Evolutionary conservation across 2,113 vertebrate species (phyloP).

Genomic region (Hippocampus zosterae): DNA sequence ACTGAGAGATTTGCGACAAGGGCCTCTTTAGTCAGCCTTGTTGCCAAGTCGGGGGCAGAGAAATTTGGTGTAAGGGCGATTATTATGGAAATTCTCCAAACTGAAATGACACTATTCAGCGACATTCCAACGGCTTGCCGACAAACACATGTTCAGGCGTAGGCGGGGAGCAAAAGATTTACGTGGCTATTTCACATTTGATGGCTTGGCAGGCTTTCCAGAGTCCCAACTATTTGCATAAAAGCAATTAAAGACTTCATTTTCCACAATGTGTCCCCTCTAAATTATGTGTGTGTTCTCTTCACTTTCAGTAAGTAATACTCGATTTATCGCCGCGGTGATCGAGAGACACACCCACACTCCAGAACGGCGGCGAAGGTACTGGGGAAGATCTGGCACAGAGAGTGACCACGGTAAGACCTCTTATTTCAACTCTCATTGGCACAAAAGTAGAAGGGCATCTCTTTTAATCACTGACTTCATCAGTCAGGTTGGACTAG

Average conservation of each 20-base stretch:
- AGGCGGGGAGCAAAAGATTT: neutral
- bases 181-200: neutral
- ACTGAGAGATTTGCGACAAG: too few species aligned
- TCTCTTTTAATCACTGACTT: neutral
- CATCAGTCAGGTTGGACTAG: neutral
- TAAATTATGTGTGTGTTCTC: constrained; percentile 2
- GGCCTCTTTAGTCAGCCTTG: too few species aligned
- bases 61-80: too few species aligned
- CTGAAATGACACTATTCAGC: too few species aligned
- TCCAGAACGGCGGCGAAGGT: constrained; percentile 87
- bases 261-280: neutral
- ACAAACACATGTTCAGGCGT: too few species aligned
- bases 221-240: neutral
- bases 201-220: neutral
- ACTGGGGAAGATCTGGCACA: constrained; percentile 96
- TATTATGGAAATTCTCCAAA: too few species aligned
- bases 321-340: constrained; percentile 92
- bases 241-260: neutral
- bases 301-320: constrained; percentile 85
- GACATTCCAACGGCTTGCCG: too few species aligned
- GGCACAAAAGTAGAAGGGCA: neutral
- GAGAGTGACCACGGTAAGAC: constrained; percentile 94
- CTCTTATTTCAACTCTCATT: neutral
- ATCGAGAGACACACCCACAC: constrained; percentile 96
- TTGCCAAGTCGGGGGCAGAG: too few species aligned